Base-by-base conservation (phyloP, 2,888 invertebrate species). In the Drosophila picticornis region DNA sequence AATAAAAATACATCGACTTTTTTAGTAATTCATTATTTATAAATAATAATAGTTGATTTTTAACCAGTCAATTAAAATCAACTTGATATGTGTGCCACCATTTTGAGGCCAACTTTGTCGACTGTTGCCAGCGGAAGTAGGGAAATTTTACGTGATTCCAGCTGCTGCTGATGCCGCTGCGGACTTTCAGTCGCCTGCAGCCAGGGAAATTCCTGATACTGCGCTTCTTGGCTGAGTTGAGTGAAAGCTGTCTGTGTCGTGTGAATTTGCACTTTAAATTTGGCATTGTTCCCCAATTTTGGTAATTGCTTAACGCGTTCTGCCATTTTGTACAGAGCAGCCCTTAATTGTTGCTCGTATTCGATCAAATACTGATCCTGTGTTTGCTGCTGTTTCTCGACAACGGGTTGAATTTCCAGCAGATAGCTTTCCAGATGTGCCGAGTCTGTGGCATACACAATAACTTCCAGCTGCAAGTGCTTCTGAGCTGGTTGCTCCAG, bases 151-250 rank as follows among this genome's bases (percentile, higher is more conserved):
- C 31, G 51, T 0, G 56, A 3, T n/a, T 48, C 48, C 32, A 3
- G 3, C 7, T 27, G 25, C 16, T 11, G 32, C 4, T 13, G 19
- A 25, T 4, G 2, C 3, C 31, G n/a, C 13, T 16, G 34, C 4
- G 9, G 16, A 19, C 29, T 36, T 1, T 1, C 50, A 13, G 38
- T 53, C n/a, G 83, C 79, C 29, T 90, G 90, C 1, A 93, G 68
- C 93, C 93, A 93, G 4, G 93, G 92, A 62, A 92, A 93, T 16
- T 92, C 91, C 81, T 93, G 91, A 52, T 90, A 84, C 7, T 85
- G 72, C 2, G 92, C 56, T 34, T 91, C 87, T 29, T 92, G 89
- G 36, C 84, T 91, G 0, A 92, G 71, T 29, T 88, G 84, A 0
- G 90, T 80, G 56, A 92, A 93, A 2, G 83, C 90, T 0, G 86